These are phyloP conservation scores for Alethe diademata DNA, from an alignment of 2,113 vertebrate species.

Conservation along the genomic window DNA sequence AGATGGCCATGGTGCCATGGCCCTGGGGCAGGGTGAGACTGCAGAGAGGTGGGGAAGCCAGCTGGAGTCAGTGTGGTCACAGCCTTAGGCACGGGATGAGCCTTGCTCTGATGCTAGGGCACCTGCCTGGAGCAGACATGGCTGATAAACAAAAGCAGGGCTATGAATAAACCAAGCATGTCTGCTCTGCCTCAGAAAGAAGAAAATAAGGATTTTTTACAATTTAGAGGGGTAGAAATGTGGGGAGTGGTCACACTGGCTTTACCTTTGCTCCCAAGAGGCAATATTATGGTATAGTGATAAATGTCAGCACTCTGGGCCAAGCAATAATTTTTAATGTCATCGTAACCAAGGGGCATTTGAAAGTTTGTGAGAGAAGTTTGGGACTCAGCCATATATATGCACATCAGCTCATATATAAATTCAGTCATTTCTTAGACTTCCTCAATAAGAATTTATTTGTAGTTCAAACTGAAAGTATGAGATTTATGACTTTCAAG, in stretches of 20 bases:
- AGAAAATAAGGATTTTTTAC: background rate
- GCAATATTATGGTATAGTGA: background rate
- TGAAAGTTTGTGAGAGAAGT: background rate
- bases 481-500: background rate
- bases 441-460: background rate
- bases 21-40: background rate
- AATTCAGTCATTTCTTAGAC: background rate
- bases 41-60: background rate
- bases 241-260: background rate
- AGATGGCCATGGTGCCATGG: fast-evolving
- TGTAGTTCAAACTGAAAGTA: background rate
- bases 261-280: background rate
- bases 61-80: fast-evolving
- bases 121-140: background rate
- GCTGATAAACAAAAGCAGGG: background rate
- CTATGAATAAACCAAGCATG: fast-evolving
- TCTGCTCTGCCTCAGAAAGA: background rate
- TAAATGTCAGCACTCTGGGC: background rate
- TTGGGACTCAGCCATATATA: background rate
- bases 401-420: background rate
- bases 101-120: background rate
- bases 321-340: background rate
- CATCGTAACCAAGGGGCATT: background rate
- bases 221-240: background rate
- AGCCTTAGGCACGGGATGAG: fast-evolving